phyloP scores from a whole-genome alignment of 1,140 invertebrate genomes.

The Adoxophyes honmai region DNA sequence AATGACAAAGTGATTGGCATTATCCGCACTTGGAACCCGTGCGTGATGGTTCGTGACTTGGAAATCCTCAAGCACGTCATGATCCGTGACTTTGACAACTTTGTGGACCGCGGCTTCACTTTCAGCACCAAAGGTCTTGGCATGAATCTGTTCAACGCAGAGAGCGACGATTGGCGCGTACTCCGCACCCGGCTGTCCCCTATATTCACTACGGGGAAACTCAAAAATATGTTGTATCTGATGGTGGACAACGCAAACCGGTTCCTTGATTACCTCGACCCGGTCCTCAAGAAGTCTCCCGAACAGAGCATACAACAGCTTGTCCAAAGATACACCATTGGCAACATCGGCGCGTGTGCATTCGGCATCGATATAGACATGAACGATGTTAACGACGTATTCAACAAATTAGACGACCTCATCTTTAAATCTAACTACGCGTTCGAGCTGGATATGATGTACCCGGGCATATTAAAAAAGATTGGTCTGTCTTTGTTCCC shows the following conservation, averaged over 20 bases:
- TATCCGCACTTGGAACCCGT: constrained; percentile 43
- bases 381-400: not conserved
- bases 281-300: constrained; percentile 19
- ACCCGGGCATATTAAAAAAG: constrained; percentile 8
- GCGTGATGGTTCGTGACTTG: constrained; percentile 72
- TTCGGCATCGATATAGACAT: constrained; percentile 75
- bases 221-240: constrained; percentile 71
- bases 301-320: constrained; percentile 53
- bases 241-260: constrained; percentile 37
- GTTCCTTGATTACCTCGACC: constrained; percentile 30
- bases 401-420: not conserved
- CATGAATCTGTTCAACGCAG: constrained; percentile 47
- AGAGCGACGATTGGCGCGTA: constrained; percentile 71
- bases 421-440: constrained; percentile 4
- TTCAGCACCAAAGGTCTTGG: constrained; percentile 71
- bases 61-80: constrained; percentile 78
- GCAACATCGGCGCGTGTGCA: constrained; percentile 75
- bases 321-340: constrained; percentile 67
- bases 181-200: constrained; percentile 71
- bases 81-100: constrained; percentile 75
- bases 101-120: constrained; percentile 58
- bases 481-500: not conserved
- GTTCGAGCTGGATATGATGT: constrained; percentile 9
- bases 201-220: constrained; percentile 77
- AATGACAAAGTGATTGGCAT: constrained; percentile 24